Evolutionary conservation across 64 coral and sea anemone species (phyloP).

Genomic region (Anthopleura sola): DNA sequence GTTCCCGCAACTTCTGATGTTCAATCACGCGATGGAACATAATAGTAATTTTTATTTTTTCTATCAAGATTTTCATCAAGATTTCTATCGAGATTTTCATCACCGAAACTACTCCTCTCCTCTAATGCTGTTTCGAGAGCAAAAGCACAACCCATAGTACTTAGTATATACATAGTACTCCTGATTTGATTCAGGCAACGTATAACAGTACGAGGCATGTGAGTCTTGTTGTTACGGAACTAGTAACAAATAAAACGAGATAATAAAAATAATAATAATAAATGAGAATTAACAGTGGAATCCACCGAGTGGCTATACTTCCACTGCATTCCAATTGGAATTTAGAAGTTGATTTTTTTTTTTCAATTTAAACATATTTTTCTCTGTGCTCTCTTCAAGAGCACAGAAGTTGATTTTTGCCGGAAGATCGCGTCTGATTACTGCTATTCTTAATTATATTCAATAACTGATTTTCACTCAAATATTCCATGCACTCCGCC

Average conservation of each 20-base stretch:
- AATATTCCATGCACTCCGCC: background rate
- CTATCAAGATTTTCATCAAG: too few species aligned
- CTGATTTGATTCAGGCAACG: background rate
- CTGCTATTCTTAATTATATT: background rate
- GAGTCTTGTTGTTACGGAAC: background rate
- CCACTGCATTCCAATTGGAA: too few species aligned
- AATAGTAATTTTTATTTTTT: background rate
- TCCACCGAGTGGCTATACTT: too few species aligned
- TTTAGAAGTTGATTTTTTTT: too few species aligned
- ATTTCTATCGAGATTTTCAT: too few species aligned
- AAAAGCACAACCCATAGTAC: too few species aligned
- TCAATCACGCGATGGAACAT: background rate
- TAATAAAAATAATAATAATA: too few species aligned
- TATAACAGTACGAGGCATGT: background rate
- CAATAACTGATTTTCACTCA: background rate
- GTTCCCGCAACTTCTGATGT: background rate
- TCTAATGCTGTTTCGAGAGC: background rate
- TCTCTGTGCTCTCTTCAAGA: too few species aligned
- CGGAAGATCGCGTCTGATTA: background rate
- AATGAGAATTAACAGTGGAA: too few species aligned
- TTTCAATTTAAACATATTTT: too few species aligned
- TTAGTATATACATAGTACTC: too few species aligned
- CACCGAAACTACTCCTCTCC: background rate
- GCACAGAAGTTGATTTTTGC: too few species aligned
- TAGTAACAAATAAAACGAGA: background rate